A percentile compares a stretch with the other conserved stretches of the same genome.
These are phyloP conservation scores for Intellagama lesueurii DNA, from an alignment of 2,797 vertebrate genomes.

Conservation along the genomic window DNA sequence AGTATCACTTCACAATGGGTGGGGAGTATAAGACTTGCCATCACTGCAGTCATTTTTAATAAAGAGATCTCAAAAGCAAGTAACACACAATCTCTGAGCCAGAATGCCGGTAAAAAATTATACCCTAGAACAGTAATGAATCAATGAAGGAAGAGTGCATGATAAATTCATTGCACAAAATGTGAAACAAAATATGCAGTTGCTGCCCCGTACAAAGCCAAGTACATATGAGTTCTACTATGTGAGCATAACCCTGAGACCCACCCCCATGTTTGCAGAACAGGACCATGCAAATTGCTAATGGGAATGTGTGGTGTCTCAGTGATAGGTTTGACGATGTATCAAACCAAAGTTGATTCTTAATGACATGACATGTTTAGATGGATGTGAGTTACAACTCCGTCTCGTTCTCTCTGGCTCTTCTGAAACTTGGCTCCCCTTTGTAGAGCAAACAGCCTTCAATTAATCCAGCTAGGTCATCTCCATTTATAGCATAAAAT, in stretches of 20 bases:
- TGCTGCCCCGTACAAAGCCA: background rate
- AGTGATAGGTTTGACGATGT: background rate
- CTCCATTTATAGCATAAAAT: slow-evolving; percentile 25
- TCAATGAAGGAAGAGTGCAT: background rate
- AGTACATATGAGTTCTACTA: background rate
- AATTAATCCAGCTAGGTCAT: slow-evolving; percentile 19
- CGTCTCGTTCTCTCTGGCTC: slow-evolving; percentile 29
- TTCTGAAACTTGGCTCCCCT: slow-evolving; percentile 10
- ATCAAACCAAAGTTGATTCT: background rate
- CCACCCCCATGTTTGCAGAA: background rate
- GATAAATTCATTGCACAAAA: background rate
- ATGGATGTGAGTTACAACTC: slow-evolving; percentile 4
- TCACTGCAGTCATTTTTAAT: no score
- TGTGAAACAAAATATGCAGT: background rate
- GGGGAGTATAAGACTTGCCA: no score
- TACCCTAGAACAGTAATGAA: background rate
- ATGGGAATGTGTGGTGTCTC: background rate
- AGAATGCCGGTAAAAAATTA: no score
- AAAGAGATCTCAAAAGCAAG: no score
- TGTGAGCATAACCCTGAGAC: background rate
- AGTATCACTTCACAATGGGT: no score
- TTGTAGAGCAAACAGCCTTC: slow-evolving; percentile 7
- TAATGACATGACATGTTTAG: background rate
- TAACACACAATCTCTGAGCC: no score
- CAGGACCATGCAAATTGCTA: background rate